phyloP scores from a whole-genome alignment of 2,113 vertebrate genomes.

The Casuarius casuarius region DNA sequence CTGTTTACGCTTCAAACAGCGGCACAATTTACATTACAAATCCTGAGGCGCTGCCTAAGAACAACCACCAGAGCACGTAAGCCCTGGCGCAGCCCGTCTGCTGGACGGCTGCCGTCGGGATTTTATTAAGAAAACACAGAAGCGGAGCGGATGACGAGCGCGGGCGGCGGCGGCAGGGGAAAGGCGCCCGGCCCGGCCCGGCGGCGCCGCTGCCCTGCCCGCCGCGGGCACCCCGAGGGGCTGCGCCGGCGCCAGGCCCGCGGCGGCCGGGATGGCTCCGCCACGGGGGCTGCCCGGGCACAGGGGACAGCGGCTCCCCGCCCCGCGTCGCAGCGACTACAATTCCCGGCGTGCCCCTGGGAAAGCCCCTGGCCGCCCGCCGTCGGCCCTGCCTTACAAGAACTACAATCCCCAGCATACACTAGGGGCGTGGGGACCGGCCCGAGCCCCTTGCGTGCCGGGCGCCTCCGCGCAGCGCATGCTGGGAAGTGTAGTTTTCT shows the following conservation, averaged over 20 bases:
- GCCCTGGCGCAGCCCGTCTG: not conserved
- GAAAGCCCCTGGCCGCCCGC: not conserved
- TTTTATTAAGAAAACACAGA: not conserved
- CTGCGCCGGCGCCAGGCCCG: not conserved
- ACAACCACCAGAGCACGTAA: not conserved
- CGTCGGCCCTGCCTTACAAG: too few relatives aligned
- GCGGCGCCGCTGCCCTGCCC: too few relatives aligned
- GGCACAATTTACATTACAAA: not conserved
- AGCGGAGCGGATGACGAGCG: not conserved
- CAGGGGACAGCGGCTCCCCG: too few relatives aligned
- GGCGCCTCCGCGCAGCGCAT: rapidly evolving
- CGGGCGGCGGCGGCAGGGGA: not conserved
- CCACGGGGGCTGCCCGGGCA: too few relatives aligned
- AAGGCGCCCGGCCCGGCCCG: too few relatives aligned
- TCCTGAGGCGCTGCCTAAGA: not conserved
- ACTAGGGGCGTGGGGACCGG: rapidly evolving
- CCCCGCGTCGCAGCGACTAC: not conserved
- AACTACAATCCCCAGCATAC: not conserved
- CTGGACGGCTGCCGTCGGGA: not conserved
- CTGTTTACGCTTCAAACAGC: not conserved
- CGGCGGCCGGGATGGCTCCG: not conserved
- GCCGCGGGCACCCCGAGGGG: not conserved
- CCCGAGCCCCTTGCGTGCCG: rapidly evolving
- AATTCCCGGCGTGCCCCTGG: not conserved
- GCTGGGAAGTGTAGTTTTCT: not conserved